These are phyloP conservation scores for Drosophila dives DNA, from an alignment of 2,888 invertebrate genomes.

Conservation along the genomic window DNA sequence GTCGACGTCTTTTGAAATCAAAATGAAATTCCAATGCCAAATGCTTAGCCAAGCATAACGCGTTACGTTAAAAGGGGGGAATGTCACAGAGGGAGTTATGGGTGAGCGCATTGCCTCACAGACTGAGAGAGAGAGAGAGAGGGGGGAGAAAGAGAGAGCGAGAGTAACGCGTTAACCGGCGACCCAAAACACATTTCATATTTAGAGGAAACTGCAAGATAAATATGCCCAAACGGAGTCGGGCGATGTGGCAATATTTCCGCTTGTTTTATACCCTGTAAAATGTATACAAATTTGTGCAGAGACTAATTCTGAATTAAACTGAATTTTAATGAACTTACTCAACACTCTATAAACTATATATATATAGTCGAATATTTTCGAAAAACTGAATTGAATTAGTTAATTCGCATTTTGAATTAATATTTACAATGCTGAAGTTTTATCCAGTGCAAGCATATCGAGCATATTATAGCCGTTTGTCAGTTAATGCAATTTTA, in stretches of 20 bases:
- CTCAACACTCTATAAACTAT: too few species aligned
- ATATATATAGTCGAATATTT: too few species aligned
- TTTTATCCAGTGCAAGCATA: background rate
- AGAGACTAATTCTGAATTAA: background rate
- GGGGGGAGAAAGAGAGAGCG: background rate
- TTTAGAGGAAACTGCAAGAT: background rate
- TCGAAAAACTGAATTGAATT: background rate
- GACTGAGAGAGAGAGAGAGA: background rate
- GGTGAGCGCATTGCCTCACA: constrained; percentile 46
- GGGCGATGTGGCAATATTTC: constrained; percentile 12
- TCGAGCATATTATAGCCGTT: background rate
- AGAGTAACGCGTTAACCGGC: constrained; percentile 36
- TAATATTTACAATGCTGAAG: background rate
- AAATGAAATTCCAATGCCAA: constrained; percentile 72
- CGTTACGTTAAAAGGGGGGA: constrained; percentile 5
- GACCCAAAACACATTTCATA: constrained; percentile 42
- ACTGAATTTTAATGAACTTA: background rate
- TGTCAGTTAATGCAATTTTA: background rate
- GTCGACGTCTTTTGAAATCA: constrained; percentile 49
- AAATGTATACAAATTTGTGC: background rate
- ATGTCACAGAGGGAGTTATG: constrained; percentile 39
- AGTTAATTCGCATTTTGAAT: background rate
- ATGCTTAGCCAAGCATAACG: constrained; percentile 69
- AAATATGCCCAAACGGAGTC: background rate
- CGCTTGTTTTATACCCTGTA: constrained; percentile 34